Percentiles rank a stretch among this genome's conserved stretches.
phyloP scores from a whole-genome alignment of 2,113 vertebrate species.

The Penelope pileata region DNA sequence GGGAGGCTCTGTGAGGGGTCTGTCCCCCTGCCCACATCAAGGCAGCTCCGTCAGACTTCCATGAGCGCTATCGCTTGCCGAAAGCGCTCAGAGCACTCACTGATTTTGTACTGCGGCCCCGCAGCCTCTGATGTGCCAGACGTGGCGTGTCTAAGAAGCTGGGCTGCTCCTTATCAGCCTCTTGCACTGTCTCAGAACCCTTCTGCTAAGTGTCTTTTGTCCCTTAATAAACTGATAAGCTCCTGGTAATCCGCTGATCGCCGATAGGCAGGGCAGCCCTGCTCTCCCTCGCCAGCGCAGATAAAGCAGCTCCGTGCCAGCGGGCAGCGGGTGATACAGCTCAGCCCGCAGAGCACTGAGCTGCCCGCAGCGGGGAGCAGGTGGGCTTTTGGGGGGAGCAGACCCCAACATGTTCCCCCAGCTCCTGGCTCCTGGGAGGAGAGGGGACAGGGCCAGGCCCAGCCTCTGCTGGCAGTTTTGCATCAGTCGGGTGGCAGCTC shows the following conservation, averaged over 20 bases:
- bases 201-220: constrained; percentile 62
- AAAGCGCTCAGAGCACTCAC: background rate
- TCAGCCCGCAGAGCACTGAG: background rate
- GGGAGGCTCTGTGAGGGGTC: background rate
- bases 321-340: background rate
- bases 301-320: constrained; percentile 42
- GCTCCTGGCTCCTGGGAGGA: background rate
- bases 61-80: background rate
- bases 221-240: constrained; percentile 53
- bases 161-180: constrained; percentile 41
- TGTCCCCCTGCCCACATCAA: background rate
- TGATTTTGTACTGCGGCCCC: background rate
- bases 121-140: background rate
- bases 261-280: constrained; percentile 24
- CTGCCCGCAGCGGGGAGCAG: background rate
- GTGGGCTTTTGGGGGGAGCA: background rate
- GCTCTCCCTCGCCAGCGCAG: background rate
- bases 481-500: rapidly evolving
- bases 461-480: background rate
- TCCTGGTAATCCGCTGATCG: constrained; percentile 22
- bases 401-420: background rate
- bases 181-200: constrained; percentile 42
- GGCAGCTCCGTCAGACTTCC: background rate
- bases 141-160: background rate
- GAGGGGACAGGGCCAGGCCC: background rate